phyloP scores from a whole-genome alignment of 2,113 vertebrate species.

The Oxyura jamaicensis region DNA sequence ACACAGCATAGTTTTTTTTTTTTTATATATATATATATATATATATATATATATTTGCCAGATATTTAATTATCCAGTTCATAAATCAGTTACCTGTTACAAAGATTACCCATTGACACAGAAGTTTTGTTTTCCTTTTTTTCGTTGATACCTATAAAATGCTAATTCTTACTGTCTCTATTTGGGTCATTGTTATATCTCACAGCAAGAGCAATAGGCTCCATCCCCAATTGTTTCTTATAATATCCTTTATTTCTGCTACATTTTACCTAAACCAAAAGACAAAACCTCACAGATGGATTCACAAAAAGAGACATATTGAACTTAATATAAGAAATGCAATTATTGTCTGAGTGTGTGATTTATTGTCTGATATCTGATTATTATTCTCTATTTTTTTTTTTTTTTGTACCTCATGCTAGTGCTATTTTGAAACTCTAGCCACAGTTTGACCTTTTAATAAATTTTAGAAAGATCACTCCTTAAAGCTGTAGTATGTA shows the following conservation, averaged over 20 bases:
- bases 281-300: accelerated
- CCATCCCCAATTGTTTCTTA: background rate
- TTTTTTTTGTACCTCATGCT: background rate
- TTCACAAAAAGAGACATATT: background rate
- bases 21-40: too few species aligned
- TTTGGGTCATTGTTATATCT: background rate
- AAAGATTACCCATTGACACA: background rate
- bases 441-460: background rate
- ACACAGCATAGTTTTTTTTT: too few species aligned
- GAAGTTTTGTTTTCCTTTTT: background rate
- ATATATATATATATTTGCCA: background rate
- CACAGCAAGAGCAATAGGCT: background rate
- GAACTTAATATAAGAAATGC: background rate
- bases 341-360: background rate
- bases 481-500: background rate
- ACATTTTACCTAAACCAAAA: background rate
- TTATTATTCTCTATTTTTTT: background rate
- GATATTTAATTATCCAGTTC: accelerated
- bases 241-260: background rate
- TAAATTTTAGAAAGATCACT: background rate
- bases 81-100: accelerated
- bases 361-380: background rate
- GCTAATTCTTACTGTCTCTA: background rate
- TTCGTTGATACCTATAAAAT: background rate
- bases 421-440: background rate